A percentile compares a stretch with the other conserved stretches of the same genome.
These are phyloP conservation scores for Leptinotarsa lineolata DNA, from an alignment of 1,140 invertebrate genomes.

Conservation along the genomic window DNA sequence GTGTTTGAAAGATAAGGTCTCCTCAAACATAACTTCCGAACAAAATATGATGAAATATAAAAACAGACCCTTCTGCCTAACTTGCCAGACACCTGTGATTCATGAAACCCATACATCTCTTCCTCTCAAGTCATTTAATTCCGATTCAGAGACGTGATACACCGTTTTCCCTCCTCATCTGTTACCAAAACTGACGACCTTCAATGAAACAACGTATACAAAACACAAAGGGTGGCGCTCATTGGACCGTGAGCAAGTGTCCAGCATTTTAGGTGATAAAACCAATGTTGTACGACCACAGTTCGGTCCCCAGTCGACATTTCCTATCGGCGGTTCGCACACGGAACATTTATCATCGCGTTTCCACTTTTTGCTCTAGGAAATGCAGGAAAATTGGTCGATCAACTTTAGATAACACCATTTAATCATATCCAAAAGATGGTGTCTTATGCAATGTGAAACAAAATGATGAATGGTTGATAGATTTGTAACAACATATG, in stretches of 20 bases:
- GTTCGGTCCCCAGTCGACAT: neutral
- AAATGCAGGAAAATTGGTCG: too few relatives aligned
- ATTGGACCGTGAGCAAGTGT: slow-evolving; percentile 19
- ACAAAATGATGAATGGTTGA: too few relatives aligned
- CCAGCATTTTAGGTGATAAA: slow-evolving; percentile 22
- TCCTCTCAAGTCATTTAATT: slow-evolving; percentile 4
- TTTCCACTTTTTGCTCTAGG: neutral
- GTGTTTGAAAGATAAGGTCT: too few relatives aligned
- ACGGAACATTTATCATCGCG: slow-evolving; percentile 12
- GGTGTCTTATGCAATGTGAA: too few relatives aligned
- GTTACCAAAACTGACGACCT: slow-evolving; percentile 10
- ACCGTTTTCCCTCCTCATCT: neutral
- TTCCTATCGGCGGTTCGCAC: slow-evolving; percentile 11
- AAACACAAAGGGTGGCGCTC: slow-evolving; percentile 3
- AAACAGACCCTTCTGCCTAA: neutral
- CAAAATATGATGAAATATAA: too few relatives aligned
- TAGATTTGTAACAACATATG: too few relatives aligned
- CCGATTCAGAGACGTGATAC: neutral
- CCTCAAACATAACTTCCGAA: too few relatives aligned
- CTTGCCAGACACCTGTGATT: neutral
- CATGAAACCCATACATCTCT: neutral
- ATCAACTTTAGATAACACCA: too few relatives aligned
- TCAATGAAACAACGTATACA: slow-evolving; percentile 17
- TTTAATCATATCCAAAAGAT: too few relatives aligned
- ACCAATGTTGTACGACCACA: slow-evolving; percentile 10